phyloP scores from a whole-genome alignment of 2,113 vertebrate genomes.

The Chaetops frenatus region DNA sequence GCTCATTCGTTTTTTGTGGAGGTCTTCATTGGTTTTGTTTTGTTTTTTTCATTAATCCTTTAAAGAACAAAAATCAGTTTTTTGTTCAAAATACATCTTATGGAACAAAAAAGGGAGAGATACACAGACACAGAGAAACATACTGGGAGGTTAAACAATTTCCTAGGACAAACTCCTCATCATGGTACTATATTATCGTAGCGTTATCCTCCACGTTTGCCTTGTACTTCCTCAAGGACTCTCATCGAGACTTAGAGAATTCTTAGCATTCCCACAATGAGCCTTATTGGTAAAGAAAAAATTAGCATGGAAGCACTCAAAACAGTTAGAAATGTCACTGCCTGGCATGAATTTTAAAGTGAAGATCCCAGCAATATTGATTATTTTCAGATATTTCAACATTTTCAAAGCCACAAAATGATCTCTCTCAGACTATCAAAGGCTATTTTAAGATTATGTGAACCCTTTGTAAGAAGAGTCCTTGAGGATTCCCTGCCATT shows the following conservation, averaged over 20 bases:
- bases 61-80: background rate
- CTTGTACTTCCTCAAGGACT: background rate
- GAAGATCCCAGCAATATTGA: background rate
- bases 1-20: background rate
- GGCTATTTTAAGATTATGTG: background rate
- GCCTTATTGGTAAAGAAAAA: background rate
- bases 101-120: background rate
- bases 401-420: conserved; percentile 11
- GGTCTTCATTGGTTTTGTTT: rapidly evolving
- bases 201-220: background rate
- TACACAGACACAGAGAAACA: background rate
- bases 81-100: background rate
- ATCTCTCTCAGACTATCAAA: conserved; percentile 9
- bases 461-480: conserved; percentile 7
- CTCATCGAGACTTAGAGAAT: background rate
- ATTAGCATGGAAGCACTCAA: background rate
- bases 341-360: background rate
- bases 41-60: background rate
- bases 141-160: background rate
- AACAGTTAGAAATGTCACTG: background rate
- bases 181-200: background rate
- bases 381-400: background rate
- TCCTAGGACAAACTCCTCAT: background rate
- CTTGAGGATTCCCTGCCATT: conserved; percentile 34
- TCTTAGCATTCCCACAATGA: background rate